Evolutionary conservation across 2,888 invertebrate species (phyloP).

Genomic region (Chloromyia formosa): DNA sequence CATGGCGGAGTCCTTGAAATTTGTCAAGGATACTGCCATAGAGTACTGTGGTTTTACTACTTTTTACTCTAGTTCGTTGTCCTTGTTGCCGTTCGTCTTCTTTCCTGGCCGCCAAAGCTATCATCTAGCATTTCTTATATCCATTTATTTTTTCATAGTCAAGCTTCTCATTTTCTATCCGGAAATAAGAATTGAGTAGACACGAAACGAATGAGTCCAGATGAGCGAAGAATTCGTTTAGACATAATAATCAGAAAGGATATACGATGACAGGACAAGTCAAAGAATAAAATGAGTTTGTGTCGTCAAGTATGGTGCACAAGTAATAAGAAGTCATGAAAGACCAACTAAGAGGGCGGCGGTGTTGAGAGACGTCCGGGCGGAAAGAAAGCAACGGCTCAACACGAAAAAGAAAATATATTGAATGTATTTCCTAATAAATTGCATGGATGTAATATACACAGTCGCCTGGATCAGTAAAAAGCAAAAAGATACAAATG

Average conservation of each 20-base stretch:
- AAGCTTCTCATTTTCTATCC: neutral
- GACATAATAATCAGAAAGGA: constrained; percentile 6
- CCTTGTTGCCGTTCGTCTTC: neutral
- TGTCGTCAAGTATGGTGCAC: neutral
- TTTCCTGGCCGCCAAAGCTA: neutral
- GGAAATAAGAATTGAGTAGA: neutral
- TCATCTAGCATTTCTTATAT: neutral
- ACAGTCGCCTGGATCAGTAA: neutral
- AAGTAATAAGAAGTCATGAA: neutral
- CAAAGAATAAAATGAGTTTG: neutral
- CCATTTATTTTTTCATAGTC: neutral
- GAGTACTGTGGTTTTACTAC: neutral
- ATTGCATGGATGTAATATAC: neutral
- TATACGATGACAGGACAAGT: constrained; percentile 5
- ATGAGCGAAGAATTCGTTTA: constrained; percentile 13
- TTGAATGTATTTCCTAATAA: constrained; percentile 2
- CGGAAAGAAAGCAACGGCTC: neutral
- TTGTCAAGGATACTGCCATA: neutral
- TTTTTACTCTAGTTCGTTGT: too few relatives aligned
- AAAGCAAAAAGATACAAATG: neutral
- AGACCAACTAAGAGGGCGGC: neutral
- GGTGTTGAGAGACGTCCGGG: neutral
- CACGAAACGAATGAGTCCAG: neutral
- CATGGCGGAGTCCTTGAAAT: neutral
- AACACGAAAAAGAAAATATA: neutral